Base-by-base conservation (phyloP, 2,888 invertebrate genomes). In the Siphlonurus alternatus region DNA sequence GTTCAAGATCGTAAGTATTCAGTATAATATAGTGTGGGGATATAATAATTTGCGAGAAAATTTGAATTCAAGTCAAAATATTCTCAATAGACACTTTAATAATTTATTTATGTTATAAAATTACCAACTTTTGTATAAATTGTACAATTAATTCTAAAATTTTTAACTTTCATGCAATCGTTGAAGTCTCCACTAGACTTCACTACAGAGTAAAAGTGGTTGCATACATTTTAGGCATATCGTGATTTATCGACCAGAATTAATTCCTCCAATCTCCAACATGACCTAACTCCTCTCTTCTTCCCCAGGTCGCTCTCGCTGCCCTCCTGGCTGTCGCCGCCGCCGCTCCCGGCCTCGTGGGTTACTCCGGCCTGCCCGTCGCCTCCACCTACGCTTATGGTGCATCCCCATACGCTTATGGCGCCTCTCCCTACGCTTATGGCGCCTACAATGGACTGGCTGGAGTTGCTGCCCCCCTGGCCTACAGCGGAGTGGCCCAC, bases 1-100 rank as follows among this genome's bases (percentile, higher is more conserved):
- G 63, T 63, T 59, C 63, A 63, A 63, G 59, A 25, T 63, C 63
- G 63, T 63, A 59, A 63, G 63, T 63, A 22, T 22, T n/a, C 10
- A 15, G 10, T n/a, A 51, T 15, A 51, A 51, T 51, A 15, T n/a
- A n/a, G n/a, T n/a, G n/a, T 51, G 10, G 10, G 23, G 22, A n/a
- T 25, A 7, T 18, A 23, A 20, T 7, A 60, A 2, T 60, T 23
- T 22, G n/a, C 5, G n/a, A n/a, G 3, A 23, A 51, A 15, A 51
- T 51, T 51, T 51, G n/a, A 15, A 15, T 51, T 15, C 1, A 54
- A 20, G 15, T 54, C 22, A 20, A 54, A 20, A 20, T 20, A 7
- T n/a, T n/a, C n/a, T n/a, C n/a, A n/a, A n/a, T n/a, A n/a, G n/a
- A 18, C 22, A 15, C 15, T n/a, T 18, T n/a, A 59, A 15, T 59